Percentiles rank a stretch among this genome's conserved stretches.
phyloP scores from a whole-genome alignment of 1,140 invertebrate species.

The Rhopalosiphum maidis region DNA sequence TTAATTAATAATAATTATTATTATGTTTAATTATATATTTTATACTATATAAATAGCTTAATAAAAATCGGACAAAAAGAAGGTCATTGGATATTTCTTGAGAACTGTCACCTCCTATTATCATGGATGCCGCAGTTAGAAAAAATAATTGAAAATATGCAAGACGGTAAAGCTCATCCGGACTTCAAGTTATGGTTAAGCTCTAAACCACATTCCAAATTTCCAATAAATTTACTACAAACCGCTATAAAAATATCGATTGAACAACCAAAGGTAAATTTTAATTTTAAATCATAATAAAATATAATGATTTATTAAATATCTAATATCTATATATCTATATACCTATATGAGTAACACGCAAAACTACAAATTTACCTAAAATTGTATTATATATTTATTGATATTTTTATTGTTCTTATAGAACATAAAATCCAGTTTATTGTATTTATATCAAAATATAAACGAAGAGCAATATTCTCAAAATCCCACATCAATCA shows the following conservation, averaged over 20 bases:
- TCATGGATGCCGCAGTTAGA: conserved; percentile 88
- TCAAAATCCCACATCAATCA: background rate
- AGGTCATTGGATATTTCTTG: conserved; percentile 89
- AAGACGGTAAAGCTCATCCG: conserved; percentile 61
- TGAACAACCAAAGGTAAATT: conserved; percentile 80
- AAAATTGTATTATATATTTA: background rate
- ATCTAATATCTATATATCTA: background rate
- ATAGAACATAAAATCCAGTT: conserved; percentile 78
- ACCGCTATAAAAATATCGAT: conserved; percentile 92
- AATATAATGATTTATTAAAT: background rate
- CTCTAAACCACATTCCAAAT: conserved; percentile 81
- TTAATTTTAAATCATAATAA: background rate
- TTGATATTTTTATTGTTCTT: background rate
- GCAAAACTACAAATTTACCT: background rate
- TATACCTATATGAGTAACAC: no score
- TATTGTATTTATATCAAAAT: conserved; percentile 84
- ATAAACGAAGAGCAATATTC: conserved; percentile 77
- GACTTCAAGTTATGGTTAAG: conserved; percentile 79
- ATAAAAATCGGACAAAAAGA: conserved; percentile 62
- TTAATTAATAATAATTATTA: background rate
- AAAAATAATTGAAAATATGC: conserved; percentile 72
- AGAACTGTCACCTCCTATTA: conserved; percentile 88
- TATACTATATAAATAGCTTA: background rate
- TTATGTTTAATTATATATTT: background rate
- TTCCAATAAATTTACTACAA: conserved; percentile 85